A percentile compares a stretch with the other conserved stretches of the same genome.
Conservation (phyloP, 1,140 invertebrate species). For the Diorhabda elongata region DNA sequence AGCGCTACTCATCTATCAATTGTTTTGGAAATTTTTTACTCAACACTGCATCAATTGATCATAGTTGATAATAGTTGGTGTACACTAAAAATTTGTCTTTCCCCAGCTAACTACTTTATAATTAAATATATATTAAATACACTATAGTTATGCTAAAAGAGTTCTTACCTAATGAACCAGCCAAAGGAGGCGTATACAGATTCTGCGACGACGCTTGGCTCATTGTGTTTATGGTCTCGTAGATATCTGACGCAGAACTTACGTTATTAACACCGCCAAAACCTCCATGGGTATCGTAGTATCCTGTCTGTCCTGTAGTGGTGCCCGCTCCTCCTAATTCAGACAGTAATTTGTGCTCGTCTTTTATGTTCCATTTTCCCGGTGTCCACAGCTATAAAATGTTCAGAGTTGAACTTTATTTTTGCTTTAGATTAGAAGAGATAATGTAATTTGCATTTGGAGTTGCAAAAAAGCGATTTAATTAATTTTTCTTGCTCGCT, state of each 20-base stretch:
- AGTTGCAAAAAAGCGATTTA: no score
- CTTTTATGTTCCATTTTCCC: conserved; percentile 83
- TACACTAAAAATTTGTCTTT: no score
- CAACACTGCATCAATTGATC: no score
- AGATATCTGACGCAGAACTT: conserved; percentile 60
- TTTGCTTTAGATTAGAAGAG: no score
- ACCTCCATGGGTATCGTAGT: conserved; percentile 60
- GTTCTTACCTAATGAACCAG: conserved; percentile 63
- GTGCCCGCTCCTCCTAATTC: conserved; percentile 64
- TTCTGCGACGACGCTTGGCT: conserved; percentile 63
- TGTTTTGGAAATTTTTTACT: no score
- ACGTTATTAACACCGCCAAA: conserved; percentile 56
- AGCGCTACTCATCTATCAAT: no score
- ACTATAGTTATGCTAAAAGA: neutral
- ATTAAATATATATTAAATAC: no score
- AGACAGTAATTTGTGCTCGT: conserved; percentile 79
- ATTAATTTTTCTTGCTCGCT: no score
- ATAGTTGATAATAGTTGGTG: no score
- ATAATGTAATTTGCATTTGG: no score
- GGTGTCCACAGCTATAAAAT: conserved; percentile 66
- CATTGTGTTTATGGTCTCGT: conserved; percentile 72
- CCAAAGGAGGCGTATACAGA: conserved; percentile 73
- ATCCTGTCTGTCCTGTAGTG: conserved; percentile 48
- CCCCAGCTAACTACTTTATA: no score
- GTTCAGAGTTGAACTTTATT: no score